Conservation (phyloP, 2,888 invertebrate genomes). For the Melieria crassipennis region DNA sequence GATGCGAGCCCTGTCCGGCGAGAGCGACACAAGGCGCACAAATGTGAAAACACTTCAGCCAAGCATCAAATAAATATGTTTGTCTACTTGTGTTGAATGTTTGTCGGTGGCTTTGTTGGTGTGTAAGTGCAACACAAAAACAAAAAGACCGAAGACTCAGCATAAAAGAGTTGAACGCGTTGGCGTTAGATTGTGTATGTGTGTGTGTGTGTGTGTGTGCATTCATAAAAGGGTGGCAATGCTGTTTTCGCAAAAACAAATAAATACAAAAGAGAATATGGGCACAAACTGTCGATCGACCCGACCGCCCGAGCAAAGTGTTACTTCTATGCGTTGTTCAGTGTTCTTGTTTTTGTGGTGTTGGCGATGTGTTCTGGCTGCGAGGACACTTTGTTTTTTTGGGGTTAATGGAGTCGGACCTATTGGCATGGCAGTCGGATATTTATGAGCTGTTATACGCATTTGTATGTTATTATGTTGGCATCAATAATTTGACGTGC, state of each 20-base stretch:
- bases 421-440: constrained; percentile 21
- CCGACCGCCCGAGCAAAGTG: too few relatives aligned
- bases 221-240: too few relatives aligned
- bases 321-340: too few relatives aligned
- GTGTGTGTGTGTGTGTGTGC: not conserved
- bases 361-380: too few relatives aligned
- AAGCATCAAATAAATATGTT: constrained; percentile 19
- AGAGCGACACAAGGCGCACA: not conserved
- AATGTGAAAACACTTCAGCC: constrained; percentile 23
- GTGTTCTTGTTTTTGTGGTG: too few relatives aligned
- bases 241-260: too few relatives aligned
- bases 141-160: not conserved
- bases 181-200: constrained; percentile 13
- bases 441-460: constrained; percentile 34
- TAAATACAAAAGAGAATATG: too few relatives aligned
- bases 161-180: constrained; percentile 13
- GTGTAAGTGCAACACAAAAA: constrained; percentile 9
- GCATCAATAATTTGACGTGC: constrained; percentile 3
- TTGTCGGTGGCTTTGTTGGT: not conserved
- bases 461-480: constrained; percentile 3
- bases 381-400: constrained; percentile 21
- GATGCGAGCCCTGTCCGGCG: not conserved
- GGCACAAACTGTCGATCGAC: too few relatives aligned
- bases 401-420: constrained; percentile 29
- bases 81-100: not conserved